Evolutionary conservation across 1,140 invertebrate genomes (phyloP).

Genomic region (Bombyx mandarina): DNA sequence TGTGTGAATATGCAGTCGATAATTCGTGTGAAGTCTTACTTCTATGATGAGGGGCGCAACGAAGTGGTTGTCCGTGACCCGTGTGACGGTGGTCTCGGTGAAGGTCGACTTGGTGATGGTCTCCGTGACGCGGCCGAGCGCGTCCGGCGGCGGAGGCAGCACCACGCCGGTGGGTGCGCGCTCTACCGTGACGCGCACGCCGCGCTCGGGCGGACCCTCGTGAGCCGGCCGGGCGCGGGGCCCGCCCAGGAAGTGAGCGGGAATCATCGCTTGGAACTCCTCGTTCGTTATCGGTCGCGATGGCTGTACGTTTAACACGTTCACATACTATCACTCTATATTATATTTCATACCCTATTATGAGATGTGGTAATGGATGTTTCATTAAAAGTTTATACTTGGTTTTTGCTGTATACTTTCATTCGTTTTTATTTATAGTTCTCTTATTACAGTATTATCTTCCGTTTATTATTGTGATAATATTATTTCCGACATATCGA

Average conservation of each 20-base stretch:
- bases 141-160: conserved; percentile 86
- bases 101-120: conserved; percentile 94
- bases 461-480: no score
- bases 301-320: conserved; percentile 72
- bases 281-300: conserved; percentile 89
- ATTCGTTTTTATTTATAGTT: background rate
- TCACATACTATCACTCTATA: conserved; percentile 44
- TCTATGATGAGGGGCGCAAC: conserved; percentile 87
- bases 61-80: conserved; percentile 92
- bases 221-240: conserved; percentile 28
- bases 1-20: no score
- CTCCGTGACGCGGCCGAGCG: conserved; percentile 89
- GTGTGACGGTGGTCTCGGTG: conserved; percentile 93
- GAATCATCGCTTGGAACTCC: conserved; percentile 94
- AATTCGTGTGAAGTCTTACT: conserved; percentile 71
- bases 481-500: no score
- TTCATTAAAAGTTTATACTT: no score
- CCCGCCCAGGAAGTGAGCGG: conserved; percentile 84
- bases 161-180: conserved; percentile 51
- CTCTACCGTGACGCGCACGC: conserved; percentile 71
- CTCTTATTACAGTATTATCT: no score
- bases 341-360: background rate
- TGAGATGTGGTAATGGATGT: background rate
- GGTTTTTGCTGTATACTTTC: background rate
- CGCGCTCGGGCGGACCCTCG: conserved; percentile 29